Evolutionary conservation across 2,888 invertebrate genomes (phyloP).

Genomic region (Eristalinus aeneus): DNA sequence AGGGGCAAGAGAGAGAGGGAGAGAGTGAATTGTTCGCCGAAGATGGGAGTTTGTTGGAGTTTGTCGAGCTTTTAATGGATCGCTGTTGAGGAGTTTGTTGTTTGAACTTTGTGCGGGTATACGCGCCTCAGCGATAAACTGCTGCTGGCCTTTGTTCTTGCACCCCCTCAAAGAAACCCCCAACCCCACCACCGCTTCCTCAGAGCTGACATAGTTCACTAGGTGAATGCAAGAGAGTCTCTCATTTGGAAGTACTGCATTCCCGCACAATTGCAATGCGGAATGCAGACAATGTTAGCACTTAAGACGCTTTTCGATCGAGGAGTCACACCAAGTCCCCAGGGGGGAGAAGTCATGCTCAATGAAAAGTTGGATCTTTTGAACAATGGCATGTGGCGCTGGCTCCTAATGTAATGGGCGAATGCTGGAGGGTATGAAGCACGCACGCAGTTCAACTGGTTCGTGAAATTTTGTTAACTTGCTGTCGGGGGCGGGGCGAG

Average conservation of each 20-base stretch:
- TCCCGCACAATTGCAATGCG: not conserved
- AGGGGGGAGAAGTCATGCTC: not conserved
- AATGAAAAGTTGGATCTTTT: not conserved
- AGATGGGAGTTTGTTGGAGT: not conserved
- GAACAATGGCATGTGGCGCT: not conserved
- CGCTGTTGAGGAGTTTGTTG: not conserved
- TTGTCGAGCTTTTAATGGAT: constrained; percentile 14
- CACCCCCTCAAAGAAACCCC: no score
- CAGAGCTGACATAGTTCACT: not conserved
- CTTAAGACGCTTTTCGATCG: not conserved
- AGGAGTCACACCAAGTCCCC: not conserved
- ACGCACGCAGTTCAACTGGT: not conserved
- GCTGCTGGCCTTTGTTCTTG: not conserved
- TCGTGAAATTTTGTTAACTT: not conserved
- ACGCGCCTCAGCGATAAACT: not conserved
- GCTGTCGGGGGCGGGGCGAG: no score
- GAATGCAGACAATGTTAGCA: not conserved
- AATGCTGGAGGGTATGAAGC: not conserved
- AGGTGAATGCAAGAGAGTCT: not conserved
- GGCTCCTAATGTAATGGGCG: not conserved
- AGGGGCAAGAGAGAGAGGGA: not conserved
- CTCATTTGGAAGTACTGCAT: not conserved
- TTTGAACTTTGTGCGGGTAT: not conserved
- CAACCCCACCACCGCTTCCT: no score
- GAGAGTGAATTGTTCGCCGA: not conserved